Conservation (phyloP, 1,140 invertebrate genomes). For the Thalassaphorura encarpata region DNA sequence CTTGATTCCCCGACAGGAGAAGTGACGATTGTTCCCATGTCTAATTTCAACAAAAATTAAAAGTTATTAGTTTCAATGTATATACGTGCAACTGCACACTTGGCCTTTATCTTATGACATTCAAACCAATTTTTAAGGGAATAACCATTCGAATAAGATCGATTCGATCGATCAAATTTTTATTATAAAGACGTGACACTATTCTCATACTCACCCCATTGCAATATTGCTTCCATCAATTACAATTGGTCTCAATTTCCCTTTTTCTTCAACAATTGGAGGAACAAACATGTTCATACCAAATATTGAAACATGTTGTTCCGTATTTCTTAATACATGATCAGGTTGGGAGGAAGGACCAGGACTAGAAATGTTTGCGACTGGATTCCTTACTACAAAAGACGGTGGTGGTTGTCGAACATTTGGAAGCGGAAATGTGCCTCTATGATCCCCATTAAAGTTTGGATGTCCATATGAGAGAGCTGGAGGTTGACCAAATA, state of each 20-base stretch:
- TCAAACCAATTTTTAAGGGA: background rate
- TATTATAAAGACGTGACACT: background rate
- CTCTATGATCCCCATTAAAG: too few species aligned
- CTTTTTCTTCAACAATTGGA: background rate
- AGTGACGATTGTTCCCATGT: conserved; percentile 88
- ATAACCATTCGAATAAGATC: background rate
- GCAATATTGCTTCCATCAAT: conserved; percentile 97
- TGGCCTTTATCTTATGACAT: background rate
- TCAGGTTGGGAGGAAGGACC: too few species aligned
- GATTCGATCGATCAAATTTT: background rate
- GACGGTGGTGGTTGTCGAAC: too few species aligned
- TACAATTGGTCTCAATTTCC: conserved; percentile 58
- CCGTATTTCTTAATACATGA: too few species aligned
- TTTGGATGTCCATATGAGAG: too few species aligned
- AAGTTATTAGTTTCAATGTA: background rate
- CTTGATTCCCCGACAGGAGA: conserved; percentile 87
- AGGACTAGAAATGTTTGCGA: too few species aligned
- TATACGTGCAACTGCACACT: too few species aligned
- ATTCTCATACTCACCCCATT: conserved; percentile 62
- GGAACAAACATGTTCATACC: background rate
- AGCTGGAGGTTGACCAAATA: too few species aligned
- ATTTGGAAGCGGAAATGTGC: too few species aligned
- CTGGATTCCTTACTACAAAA: too few species aligned
- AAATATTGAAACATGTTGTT: too few species aligned
- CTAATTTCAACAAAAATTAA: conserved; percentile 42